These are phyloP conservation scores for Nomada fucata DNA, from an alignment of 2,888 invertebrate genomes.

Conservation along the genomic window DNA sequence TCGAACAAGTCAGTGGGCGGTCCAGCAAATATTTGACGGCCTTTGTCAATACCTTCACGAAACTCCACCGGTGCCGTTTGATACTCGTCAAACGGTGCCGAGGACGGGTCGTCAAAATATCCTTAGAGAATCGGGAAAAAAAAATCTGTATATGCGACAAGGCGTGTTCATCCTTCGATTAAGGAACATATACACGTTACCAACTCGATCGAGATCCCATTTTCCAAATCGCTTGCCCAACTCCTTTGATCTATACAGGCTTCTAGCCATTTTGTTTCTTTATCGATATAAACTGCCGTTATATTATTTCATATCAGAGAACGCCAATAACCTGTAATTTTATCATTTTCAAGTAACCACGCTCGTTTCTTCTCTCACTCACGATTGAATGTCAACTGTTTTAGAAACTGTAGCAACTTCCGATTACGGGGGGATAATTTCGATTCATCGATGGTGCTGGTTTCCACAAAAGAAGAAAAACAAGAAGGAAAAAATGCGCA, in stretches of 20 bases:
- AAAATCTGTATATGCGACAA: neutral
- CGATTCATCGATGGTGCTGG: neutral
- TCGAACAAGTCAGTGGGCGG: conserved; percentile 84
- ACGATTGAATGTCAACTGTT: conserved; percentile 13
- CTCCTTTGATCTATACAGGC: neutral
- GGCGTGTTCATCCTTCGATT: neutral
- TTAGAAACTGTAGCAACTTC: conserved; percentile 7
- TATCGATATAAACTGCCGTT: neutral
- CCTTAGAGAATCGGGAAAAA: conserved; percentile 62
- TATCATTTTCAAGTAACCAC: neutral
- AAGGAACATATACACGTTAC: conserved; percentile 63
- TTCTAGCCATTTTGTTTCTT: conserved; percentile 9
- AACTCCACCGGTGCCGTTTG: conserved; percentile 25
- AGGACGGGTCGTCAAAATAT: conserved; percentile 74
- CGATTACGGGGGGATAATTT: neutral
- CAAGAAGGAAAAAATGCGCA: too few species aligned
- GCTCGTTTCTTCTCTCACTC: neutral
- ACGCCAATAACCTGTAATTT: conserved; percentile 46
- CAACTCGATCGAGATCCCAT: conserved; percentile 77
- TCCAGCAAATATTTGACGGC: conserved; percentile 69
- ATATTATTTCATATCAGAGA: neutral
- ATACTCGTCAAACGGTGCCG: conserved; percentile 71
- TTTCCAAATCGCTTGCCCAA: conserved; percentile 67
- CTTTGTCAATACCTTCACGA: conserved; percentile 62
- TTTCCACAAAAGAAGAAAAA: too few species aligned